Base-by-base conservation (phyloP, 2,888 invertebrate species). In the Lysandra coridon region DNA sequence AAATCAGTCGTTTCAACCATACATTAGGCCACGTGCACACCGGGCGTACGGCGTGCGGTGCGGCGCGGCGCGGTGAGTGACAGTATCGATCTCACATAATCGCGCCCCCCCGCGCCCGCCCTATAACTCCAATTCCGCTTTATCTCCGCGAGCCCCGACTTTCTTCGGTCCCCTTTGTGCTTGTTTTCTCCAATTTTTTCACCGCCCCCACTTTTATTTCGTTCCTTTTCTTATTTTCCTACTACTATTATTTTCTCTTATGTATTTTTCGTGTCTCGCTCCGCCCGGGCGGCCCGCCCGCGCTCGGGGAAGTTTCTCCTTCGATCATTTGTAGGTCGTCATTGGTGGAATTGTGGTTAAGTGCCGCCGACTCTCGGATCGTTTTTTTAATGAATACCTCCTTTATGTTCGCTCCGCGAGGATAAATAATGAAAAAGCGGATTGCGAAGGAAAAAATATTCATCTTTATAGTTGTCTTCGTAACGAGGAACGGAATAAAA, bases 41-140 rank as follows among this genome's bases (percentile, higher is more conserved):
- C 12, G 14, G 30, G 10, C 33, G 12, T 33, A 12, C 2, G 73
- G 77, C 37, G 79, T 84, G 84, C 82, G 80, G 80, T 6, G 82
- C 83, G 82, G 82, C 83, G 78, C 82, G 80, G 82, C 83, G 82
- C 82, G 83, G 79, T 91, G 92, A 93, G 91, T 92, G 93, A 92
- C 92, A 92, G 90, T 94, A 94, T 94, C 92, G 93, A 94, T 92
- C 92, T 88, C 88, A 88, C 87, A 91, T 92, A 92, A 92, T 92
- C 92, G 90, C 88, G 88, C 86, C 92, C 92, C 87, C 92, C 90
- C 85, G 86, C 85, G 89, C 88, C 88, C 93, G 92, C 93, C 91
- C 91, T 92, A 93, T 93, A 92, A 90, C 94, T 93, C 90, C 94
- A 92, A 95, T 94, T 92, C 92, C 94, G 91, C 92, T 92, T 93